Conservation (phyloP, 2,888 invertebrate genomes). For the Minunthozetes semirufus region DNA sequence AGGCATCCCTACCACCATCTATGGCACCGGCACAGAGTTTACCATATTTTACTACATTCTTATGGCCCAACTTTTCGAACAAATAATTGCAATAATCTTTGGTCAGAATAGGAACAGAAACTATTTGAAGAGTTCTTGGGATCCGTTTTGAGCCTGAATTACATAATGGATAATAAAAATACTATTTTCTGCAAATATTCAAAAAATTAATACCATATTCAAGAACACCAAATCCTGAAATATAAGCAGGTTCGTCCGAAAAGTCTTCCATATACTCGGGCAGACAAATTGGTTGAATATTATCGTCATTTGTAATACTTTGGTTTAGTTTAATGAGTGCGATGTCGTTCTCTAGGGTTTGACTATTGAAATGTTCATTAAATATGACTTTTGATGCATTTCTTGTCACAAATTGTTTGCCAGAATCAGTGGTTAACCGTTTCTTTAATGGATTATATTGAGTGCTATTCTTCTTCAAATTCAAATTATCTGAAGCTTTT, state of each 20-base stretch:
- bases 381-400: slow-evolving; percentile 52
- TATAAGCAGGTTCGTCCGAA: background rate
- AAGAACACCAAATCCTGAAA: slow-evolving; percentile 3
- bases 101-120: slow-evolving; percentile 62
- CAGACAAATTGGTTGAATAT: slow-evolving; percentile 84
- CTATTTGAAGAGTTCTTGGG: slow-evolving; percentile 65
- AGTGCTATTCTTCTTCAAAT: background rate
- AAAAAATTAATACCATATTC: background rate
- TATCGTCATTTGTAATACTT: slow-evolving; percentile 78
- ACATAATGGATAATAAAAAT: background rate
- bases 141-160: slow-evolving; percentile 46
- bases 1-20: slow-evolving; percentile 39
- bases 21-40: slow-evolving; percentile 88
- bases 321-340: slow-evolving; percentile 60
- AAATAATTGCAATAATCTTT: slow-evolving; percentile 84
- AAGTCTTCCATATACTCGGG: slow-evolving; percentile 51
- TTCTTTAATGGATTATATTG: background rate
- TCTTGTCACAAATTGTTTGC: background rate
- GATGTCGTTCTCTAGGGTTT: slow-evolving; percentile 84
- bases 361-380: slow-evolving; percentile 65
- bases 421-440: background rate
- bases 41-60: slow-evolving; percentile 76
- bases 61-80: slow-evolving; percentile 79
- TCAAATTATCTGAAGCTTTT: background rate
- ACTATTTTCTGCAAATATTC: background rate